Percentiles rank a stretch among this genome's conserved stretches.
phyloP scores from a whole-genome alignment of 1,140 invertebrate species.

The Thaumatotibia leucotreta region DNA sequence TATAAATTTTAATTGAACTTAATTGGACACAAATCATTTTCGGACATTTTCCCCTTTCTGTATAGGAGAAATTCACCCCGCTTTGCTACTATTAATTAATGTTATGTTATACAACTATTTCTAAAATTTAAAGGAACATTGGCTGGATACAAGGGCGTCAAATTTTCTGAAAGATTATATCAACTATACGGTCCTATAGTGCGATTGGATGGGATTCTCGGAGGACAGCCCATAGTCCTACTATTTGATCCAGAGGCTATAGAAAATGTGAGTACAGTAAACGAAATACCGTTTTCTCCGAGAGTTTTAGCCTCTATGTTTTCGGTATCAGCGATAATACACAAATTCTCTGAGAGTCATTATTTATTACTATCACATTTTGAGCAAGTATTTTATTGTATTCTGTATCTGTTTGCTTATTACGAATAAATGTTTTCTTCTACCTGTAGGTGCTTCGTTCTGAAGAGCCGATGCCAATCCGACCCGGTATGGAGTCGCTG shows the following conservation, averaged over 20 bases:
- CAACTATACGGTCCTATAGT: conserved; percentile 23
- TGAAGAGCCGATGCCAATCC: conserved; percentile 20
- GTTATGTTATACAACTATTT: no score
- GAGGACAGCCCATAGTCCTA: conserved; percentile 1
- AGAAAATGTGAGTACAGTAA: conserved; percentile 18
- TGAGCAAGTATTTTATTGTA: no score
- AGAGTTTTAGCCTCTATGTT: background rate
- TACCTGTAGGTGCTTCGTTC: conserved; percentile 19
- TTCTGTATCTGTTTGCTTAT: no score
- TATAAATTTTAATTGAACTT: no score
- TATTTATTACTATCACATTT: no score
- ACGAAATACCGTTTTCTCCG: background rate
- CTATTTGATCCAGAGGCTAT: conserved; percentile 22
- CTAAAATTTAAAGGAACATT: conserved; percentile 2
- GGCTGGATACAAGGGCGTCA: conserved; percentile 13
- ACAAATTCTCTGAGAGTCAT: background rate
- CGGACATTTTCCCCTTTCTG: no score
- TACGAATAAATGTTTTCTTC: background rate
- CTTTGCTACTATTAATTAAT: no score
- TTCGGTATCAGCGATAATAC: background rate
- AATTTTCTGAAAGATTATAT: conserved; percentile 11
- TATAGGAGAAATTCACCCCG: no score
- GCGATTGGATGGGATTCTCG: conserved; percentile 18
- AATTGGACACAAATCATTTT: no score
- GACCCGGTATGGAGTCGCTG: conserved; percentile 15